Conservation (phyloP, 2,888 invertebrate species). For the Polyommatus icarus region DNA sequence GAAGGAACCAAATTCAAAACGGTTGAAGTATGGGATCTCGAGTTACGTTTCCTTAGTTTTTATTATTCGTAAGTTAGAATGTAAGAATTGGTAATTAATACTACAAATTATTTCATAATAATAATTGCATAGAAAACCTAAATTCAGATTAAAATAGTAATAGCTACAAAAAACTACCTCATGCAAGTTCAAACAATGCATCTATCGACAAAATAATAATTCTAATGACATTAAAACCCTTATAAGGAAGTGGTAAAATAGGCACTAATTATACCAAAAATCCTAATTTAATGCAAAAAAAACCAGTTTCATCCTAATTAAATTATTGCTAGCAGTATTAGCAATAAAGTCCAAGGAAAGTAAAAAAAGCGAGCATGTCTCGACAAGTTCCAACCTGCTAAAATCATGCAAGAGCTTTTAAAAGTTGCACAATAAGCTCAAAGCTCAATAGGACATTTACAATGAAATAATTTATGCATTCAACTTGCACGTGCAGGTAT, state of each 20-base stretch:
- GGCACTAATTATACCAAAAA: background rate
- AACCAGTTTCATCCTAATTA: constrained; percentile 30
- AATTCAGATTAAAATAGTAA: background rate
- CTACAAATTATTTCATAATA: too few relatives aligned
- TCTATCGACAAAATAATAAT: background rate
- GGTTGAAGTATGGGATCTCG: too few relatives aligned
- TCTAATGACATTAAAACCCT: background rate
- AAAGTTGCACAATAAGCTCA: constrained; percentile 25
- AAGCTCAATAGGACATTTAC: constrained; percentile 35
- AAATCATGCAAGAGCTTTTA: constrained; percentile 39
- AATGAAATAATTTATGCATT: constrained; percentile 27
- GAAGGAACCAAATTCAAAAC: too few relatives aligned
- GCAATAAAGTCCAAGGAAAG: constrained; percentile 30
- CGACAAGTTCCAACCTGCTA: constrained; percentile 66
- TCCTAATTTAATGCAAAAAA: background rate
- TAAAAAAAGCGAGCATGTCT: constrained; percentile 39
- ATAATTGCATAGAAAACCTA: too few relatives aligned
- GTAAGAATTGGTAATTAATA: too few relatives aligned
- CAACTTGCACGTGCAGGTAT: constrained; percentile 26
- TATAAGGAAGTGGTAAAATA: too few relatives aligned
- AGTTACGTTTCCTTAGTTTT: too few relatives aligned
- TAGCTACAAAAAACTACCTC: background rate
- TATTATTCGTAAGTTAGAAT: too few relatives aligned
- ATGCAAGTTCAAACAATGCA: background rate
- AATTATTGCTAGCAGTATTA: background rate